phyloP scores from a whole-genome alignment of 2,113 vertebrate species.

The Variabilichromis moorii region DNA sequence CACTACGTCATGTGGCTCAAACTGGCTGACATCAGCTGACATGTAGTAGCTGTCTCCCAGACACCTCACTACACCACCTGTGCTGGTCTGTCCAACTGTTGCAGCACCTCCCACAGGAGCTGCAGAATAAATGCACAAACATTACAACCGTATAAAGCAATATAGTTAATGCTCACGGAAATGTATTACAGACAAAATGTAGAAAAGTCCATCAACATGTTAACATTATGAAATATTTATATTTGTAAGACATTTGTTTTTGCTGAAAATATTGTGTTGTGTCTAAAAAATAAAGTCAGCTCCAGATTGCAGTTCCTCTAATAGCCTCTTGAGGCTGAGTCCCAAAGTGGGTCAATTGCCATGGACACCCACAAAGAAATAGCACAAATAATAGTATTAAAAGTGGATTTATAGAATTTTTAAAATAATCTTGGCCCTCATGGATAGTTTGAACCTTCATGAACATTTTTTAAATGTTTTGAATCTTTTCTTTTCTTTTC shows the following conservation, averaged over 20 bases:
- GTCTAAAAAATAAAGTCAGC: background rate
- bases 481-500: background rate
- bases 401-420: background rate
- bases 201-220: background rate
- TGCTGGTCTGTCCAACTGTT: slow-evolving; percentile 37
- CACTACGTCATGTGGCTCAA: slow-evolving; percentile 78
- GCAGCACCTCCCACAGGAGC: slow-evolving; percentile 47
- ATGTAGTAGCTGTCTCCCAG: slow-evolving; percentile 73
- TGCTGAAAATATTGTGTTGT: background rate
- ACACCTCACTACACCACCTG: slow-evolving; percentile 50
- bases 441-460: background rate
- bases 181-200: background rate
- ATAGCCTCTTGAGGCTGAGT: background rate
- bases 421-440: background rate
- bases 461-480: background rate
- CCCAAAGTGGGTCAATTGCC: background rate
- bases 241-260: background rate
- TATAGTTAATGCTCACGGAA: background rate
- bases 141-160: background rate
- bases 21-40: slow-evolving; percentile 78
- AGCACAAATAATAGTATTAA: background rate
- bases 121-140: background rate
- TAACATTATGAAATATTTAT: background rate
- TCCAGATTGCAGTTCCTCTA: background rate
- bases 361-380: background rate